Percentiles rank a stretch among this genome's conserved stretches.
These are phyloP conservation scores for Cryptophagus acutangulus DNA, from an alignment of 2,888 invertebrate species.

Conservation along the genomic window DNA sequence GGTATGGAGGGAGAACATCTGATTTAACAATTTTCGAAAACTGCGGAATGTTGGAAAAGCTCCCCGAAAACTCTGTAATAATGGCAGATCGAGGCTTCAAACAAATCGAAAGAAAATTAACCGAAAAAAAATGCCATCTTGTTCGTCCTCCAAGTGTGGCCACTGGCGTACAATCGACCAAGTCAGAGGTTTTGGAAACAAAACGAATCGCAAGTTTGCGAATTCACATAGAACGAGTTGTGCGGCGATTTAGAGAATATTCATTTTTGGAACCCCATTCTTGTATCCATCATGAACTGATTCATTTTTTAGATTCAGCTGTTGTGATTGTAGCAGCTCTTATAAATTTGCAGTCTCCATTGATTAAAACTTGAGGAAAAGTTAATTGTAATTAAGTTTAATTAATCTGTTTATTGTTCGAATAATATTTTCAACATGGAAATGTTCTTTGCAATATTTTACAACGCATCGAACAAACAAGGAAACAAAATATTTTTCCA, in stretches of 20 bases:
- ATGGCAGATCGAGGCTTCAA: slow-evolving; percentile 10
- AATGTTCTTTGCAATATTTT: too few species aligned
- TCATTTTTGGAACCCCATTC: not conserved
- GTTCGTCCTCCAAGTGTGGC: not conserved
- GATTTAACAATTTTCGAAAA: slow-evolving; percentile 16
- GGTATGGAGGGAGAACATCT: slow-evolving; percentile 15
- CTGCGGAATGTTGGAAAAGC: slow-evolving; percentile 11
- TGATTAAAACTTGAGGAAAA: too few species aligned
- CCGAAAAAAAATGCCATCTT: not conserved
- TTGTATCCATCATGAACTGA: too few species aligned
- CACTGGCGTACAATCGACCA: not conserved
- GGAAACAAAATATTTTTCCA: too few species aligned
- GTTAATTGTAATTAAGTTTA: too few species aligned
- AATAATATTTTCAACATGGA: too few species aligned
- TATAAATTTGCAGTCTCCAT: too few species aligned
- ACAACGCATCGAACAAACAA: too few species aligned
- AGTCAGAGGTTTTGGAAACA: not conserved
- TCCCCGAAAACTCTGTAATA: slow-evolving; percentile 7
- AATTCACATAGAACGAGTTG: not conserved
- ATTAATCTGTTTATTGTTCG: too few species aligned
- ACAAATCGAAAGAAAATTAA: not conserved
- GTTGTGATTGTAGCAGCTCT: too few species aligned
- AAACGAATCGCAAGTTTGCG: not conserved
- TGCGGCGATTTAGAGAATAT: not conserved
- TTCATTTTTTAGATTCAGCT: too few species aligned